Evolutionary conservation across 2,888 invertebrate genomes (phyloP).

Genomic region (Cenopis cana): DNA sequence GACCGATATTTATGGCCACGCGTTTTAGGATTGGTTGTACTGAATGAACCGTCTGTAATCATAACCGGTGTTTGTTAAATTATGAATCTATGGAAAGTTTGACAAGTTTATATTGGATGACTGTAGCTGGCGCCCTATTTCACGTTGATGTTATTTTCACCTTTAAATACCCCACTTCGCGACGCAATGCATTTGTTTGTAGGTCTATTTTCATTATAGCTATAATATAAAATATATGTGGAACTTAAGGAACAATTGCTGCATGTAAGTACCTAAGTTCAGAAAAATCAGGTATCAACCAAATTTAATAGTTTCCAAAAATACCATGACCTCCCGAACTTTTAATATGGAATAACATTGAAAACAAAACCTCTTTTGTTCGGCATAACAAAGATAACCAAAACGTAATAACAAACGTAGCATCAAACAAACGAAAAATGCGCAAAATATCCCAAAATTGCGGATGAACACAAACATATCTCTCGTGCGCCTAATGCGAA

Average conservation of each 20-base stretch:
- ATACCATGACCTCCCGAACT: background rate
- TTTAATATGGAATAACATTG: background rate
- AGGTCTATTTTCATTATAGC: background rate
- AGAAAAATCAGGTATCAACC: too few relatives aligned
- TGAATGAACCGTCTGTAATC: too few relatives aligned
- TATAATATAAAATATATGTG: background rate
- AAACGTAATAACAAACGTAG: background rate
- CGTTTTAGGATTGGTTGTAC: too few relatives aligned
- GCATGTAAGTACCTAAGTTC: too few relatives aligned
- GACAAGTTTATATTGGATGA: too few relatives aligned
- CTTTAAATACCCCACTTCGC: too few relatives aligned
- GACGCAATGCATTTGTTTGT: too few relatives aligned
- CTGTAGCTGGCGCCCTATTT: too few relatives aligned
- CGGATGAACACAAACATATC: background rate
- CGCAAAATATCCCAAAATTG: conserved; percentile 7
- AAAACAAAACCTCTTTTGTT: conserved; percentile 1
- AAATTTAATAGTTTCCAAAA: background rate
- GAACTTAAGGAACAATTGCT: background rate
- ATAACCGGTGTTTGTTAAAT: too few relatives aligned
- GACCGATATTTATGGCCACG: background rate
- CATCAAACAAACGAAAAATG: background rate
- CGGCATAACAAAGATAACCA: background rate
- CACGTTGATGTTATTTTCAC: too few relatives aligned
- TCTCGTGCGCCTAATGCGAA: background rate
- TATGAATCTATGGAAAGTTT: too few relatives aligned